Percentiles rank a stretch among this genome's conserved stretches.
phyloP scores from a whole-genome alignment of 1,140 invertebrate genomes.

The Procambarus virginalis region DNA sequence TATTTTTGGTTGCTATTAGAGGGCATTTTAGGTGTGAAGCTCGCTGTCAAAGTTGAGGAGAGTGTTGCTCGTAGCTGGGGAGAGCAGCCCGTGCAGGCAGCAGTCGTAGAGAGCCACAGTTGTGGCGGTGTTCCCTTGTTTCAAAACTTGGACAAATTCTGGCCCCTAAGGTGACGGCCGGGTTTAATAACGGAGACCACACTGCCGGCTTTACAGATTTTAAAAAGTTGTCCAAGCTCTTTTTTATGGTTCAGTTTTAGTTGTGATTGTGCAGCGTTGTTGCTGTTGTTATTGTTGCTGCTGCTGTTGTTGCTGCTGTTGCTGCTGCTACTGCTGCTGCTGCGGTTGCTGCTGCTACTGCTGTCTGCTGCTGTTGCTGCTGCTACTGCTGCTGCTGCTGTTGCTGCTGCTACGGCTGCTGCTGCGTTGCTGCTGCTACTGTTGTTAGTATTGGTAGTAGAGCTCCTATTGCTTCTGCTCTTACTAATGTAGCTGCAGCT shows the following conservation, averaged over 20 bases:
- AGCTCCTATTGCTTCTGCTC: neutral
- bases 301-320: neutral
- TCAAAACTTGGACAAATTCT: conserved; percentile 21
- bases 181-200: conserved; percentile 33
- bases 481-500: neutral
- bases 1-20: neutral
- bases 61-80: neutral
- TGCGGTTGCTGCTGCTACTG: neutral
- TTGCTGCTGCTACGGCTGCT: too few species aligned
- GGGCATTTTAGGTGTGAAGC: neutral
- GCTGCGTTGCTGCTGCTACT: neutral
- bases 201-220: conserved; percentile 31
- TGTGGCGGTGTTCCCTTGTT: neutral
- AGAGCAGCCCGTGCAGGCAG: neutral
- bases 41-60: neutral
- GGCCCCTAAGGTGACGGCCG: conserved; percentile 17
- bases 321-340: neutral
- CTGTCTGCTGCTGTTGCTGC: too few species aligned
- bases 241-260: conserved; percentile 2
- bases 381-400: too few species aligned
- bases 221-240: conserved; percentile 21
- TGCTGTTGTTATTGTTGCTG: neutral
- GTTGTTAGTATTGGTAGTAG: too few species aligned
- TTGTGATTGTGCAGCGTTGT: neutral
- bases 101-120: neutral